phyloP scores from a whole-genome alignment of 2,113 vertebrate species.

The Microcebus jonahi region DNA sequence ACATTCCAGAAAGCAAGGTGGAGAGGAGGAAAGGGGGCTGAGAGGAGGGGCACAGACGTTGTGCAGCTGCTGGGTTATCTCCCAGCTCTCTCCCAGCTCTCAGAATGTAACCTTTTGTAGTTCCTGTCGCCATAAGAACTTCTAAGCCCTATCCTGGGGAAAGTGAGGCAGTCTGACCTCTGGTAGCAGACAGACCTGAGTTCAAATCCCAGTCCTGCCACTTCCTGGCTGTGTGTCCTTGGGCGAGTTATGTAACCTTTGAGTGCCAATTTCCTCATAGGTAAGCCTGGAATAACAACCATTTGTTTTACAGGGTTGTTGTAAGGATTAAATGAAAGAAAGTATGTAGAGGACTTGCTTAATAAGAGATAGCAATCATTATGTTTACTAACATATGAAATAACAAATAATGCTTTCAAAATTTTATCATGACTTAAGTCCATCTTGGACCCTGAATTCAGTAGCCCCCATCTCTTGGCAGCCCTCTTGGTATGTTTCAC shows the following conservation, averaged over 20 bases:
- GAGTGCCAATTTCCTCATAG: not conserved
- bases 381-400: not conserved
- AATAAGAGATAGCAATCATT: not conserved
- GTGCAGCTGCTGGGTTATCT: not conserved
- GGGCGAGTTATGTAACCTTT: not conserved
- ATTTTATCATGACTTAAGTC: not conserved
- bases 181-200: not conserved
- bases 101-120: not conserved
- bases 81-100: not conserved
- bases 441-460: not conserved
- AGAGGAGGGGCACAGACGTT: not conserved
- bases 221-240: not conserved
- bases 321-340: not conserved
- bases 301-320: not conserved
- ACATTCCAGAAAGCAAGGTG: slow-evolving; percentile 1
- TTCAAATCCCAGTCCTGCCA: not conserved
- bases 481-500: not conserved
- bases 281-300: not conserved
- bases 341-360: not conserved
- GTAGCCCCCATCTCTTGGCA: not conserved
- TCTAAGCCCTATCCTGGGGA: not conserved
- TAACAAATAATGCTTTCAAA: slow-evolving; percentile 34
- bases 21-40: not conserved
- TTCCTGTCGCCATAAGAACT: not conserved
- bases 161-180: slow-evolving; percentile 14